Base-by-base conservation (phyloP, 2,888 invertebrate species). In the Eulithis testata region DNA sequence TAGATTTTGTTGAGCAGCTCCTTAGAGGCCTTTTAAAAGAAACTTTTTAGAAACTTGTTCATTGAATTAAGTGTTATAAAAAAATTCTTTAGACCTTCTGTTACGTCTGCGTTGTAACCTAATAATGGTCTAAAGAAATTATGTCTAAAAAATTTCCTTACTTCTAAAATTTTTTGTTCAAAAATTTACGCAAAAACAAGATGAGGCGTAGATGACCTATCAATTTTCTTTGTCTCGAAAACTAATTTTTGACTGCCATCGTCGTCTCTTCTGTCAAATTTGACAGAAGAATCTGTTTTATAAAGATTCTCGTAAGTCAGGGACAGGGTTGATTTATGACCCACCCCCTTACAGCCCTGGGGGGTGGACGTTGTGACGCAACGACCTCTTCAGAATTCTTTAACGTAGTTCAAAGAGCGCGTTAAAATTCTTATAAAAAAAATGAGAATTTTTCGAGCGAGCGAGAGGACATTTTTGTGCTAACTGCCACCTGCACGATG, bases 331-430 rank as follows among this genome's bases (percentile, higher is more conserved):
- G 81, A 80, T 80, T 80, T 79, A 80, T 80, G 72, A 72, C 55
- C 65, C 31, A 49, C 60, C 50, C 62, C 58, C 49, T 53, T n/a
- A 27, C 58, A 56, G 62, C 68, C 56, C 12, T 14, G 14, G 11
- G 21, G 60, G 21, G 57, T 37, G 63, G 56, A 55, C 40, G 68
- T 69, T 65, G 72, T 64, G 66, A 72, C 71, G 73, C 63, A 70
- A 72, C 73, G 62, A 71, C 72, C 75, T 75, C 70, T 76, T 72
- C 66, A 27, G 68, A 76, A 83, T 81, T 78, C 77, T 76, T 77
- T 56, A 57, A 63, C 70, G 76, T 82, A 84, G 83, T 84, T 84
- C 84, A 84, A 84, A 81, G 50, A 53, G 59, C 53, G 58, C 63
- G 57, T 59, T 55, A 51, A 73, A 67, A 63, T 59, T 67, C 27